Evolutionary conservation across 2,113 vertebrate genomes (phyloP), one percentile per base, ranked within the genome.

Genomic region (Micromys minutus): DNA sequence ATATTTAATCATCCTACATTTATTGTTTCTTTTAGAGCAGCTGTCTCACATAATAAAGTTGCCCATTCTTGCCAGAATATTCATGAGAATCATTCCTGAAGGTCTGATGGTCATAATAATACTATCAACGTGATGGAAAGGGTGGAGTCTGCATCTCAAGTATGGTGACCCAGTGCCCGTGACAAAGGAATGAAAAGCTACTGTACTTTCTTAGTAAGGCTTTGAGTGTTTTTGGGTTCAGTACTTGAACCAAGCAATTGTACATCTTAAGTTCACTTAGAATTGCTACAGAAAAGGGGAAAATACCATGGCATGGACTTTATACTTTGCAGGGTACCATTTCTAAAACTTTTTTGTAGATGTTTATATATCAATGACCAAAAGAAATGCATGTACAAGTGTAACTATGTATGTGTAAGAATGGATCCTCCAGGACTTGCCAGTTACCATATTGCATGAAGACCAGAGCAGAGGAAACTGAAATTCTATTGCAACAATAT

Each of bases 351-450:
- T 39, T 13, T 81, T 59, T 42, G 57, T 83, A 42, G 24, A 57
- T 24, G 6, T 29, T 4, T 16, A 29, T 7, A 21, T 59, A 12
- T 59, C 11, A 59, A 39, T 36, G 12, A 26, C 11, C 22, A 59
- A 81, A 13, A 63, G 26, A 69, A 24, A 42, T 16, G 15, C n/a
- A 8, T 63, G 16, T 19, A 42, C 24, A 63, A 1, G 15, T 45
- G 11, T 0, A 42, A 45, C 9, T 63, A 19, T 63, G 52, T 7
- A 39, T 34, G 59, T 16, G 8, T 10, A 17, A 61, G 57, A 83
- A 61, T 24, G n/a, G 2, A 2, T 15, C 39, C 24, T 61, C 12
- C 26, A 11, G 6, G 26, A 3, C 24, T 34, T 10, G 1, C 3
- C 39, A 84, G 52, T 36, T 81, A 19, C 22, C 24, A 39, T 57